These are phyloP conservation scores for Arctocebus calabarensis DNA, from an alignment of 2,797 vertebrate species.

Conservation along the genomic window DNA sequence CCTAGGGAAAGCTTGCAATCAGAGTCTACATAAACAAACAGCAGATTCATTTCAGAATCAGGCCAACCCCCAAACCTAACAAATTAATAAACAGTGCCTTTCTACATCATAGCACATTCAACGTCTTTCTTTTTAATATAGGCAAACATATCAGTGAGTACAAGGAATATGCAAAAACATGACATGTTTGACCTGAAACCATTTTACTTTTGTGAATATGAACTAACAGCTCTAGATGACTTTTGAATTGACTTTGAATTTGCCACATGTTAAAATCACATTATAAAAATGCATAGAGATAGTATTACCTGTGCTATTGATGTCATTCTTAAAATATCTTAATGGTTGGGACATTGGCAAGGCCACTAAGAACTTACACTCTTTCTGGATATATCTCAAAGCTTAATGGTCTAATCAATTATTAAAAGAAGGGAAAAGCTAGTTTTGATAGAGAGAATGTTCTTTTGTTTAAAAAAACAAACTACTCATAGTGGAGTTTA, in stretches of 20 bases:
- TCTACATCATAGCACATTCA: background rate
- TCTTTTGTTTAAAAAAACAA: background rate
- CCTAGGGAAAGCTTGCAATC: background rate
- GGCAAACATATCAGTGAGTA: background rate
- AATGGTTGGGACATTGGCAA: background rate
- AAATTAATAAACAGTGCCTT: background rate
- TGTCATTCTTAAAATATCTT: background rate
- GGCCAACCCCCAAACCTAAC: background rate
- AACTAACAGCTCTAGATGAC: background rate
- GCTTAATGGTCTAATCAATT: background rate
- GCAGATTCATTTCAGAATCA: background rate
- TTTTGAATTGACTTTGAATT: background rate
- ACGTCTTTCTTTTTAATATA: background rate
- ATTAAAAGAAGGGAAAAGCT: background rate
- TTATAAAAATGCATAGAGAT: background rate
- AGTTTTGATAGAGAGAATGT: background rate
- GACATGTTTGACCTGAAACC: background rate
- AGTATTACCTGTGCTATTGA: background rate
- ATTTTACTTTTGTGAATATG: background rate
- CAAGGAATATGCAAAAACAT: background rate
- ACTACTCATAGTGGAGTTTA: background rate
- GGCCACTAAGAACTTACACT: background rate
- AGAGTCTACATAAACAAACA: background rate
- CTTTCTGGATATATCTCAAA: rapidly evolving
- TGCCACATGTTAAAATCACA: background rate